Base-by-base conservation (phyloP, 2,888 invertebrate species). In the Agriotes lineatus region DNA sequence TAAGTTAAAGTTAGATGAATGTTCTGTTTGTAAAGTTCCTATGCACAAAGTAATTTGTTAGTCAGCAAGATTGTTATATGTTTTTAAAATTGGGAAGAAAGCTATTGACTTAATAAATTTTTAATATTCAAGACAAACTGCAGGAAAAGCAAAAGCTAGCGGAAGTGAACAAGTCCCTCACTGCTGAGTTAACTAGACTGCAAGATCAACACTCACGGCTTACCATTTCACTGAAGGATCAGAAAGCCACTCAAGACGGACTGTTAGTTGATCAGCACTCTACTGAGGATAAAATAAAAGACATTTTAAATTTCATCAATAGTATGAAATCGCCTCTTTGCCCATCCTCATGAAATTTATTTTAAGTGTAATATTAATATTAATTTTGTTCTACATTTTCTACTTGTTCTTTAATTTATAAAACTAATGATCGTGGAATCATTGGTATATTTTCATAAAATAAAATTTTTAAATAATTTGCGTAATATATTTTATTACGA, bases 151-250 rank as follows among this genome's bases (percentile, higher is more conserved):
- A 78, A 68, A 76, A 78, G 67, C 77, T 85, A 60, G 78, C 81
- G 75, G 83, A 84, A 63, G 79, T 80, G 74, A 84, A 83, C 73
- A 79, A 80, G 71, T 76, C 77, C 57, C 76, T 85, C 61, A 76
- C 79, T 30, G 82, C 81, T 25, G 84, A 85, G 77, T 74, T 85
- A 70, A 83, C 80, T 3, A 80, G 82, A 68, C 77, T 85, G 19
- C 84, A 85, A 77, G 82, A 84, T 69, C 80, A 80, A 19, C 84
- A 84, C 75, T 84, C 84, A n/a, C 81, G 84, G 74, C 75, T 85
- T 65, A 82, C 82, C 19, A 81, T 83, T 60, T 82, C 83, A 9
- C 72, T 85, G 58, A 83, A 80, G 74, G 80, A 79, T 56, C 83
- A 85, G 72, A 79, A 82, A 69, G 75, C 71, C 22, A 76, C 81